These are phyloP conservation scores for Pocillopora meandrina DNA, from an alignment of 92 coral and sea anemone genomes.

Conservation along the genomic window DNA sequence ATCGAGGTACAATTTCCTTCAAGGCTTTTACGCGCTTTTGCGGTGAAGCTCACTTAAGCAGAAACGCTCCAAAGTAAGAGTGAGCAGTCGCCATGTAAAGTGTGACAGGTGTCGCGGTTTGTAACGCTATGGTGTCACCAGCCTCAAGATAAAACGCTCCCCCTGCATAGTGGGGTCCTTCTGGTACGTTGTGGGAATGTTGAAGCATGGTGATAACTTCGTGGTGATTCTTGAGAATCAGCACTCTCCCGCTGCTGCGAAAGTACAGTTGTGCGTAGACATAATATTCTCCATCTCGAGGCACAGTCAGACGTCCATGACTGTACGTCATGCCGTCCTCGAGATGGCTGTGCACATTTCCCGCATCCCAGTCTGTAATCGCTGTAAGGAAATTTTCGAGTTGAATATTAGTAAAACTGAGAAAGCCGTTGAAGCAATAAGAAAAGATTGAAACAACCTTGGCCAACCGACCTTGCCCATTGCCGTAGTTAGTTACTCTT, in stretches of 20 bases:
- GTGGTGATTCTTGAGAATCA: constrained; percentile 39
- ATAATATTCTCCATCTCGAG: constrained; percentile 66
- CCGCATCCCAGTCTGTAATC: constrained; percentile 12
- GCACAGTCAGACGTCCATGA: constrained; percentile 67
- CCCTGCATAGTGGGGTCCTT: not conserved
- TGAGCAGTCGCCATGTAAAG: not conserved
- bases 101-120: not conserved
- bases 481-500: not conserved
- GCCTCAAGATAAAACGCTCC: not conserved
- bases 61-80: constrained; percentile 20
- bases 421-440: not conserved
- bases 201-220: not conserved
- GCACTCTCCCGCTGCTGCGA: constrained; percentile 33
- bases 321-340: constrained; percentile 69
- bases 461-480: too few species aligned
- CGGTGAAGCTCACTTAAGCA: not conserved
- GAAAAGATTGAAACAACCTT: not conserved
- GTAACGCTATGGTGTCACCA: constrained; percentile 16
- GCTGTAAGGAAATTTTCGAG: not conserved
- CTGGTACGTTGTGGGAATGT: not conserved
- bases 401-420: not conserved
- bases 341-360: constrained; percentile 18
- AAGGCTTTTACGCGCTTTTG: too few species aligned
- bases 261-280: constrained; percentile 74
- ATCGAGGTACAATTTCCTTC: too few species aligned